Evolutionary conservation across 2,113 vertebrate species (phyloP), one percentile per base, ranked within the genome.

Genomic region (Strix uralensis): DNA sequence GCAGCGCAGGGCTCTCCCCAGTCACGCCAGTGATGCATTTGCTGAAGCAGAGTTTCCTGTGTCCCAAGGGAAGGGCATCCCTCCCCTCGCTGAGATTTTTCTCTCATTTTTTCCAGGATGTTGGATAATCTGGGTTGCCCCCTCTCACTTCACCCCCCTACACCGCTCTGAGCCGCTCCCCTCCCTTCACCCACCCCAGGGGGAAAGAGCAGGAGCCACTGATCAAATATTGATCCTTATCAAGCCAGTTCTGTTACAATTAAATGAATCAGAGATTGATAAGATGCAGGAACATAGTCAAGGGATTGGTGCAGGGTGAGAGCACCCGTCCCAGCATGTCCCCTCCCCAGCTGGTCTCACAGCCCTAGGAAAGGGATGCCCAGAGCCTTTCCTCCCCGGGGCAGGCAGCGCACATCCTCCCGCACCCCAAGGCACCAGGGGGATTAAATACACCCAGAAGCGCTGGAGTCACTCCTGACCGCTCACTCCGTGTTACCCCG

Each of bases 401-500:
- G 34, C 65, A 42, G 9, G 34, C 58, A 61, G 59, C 52, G 0
- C n/a, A 3, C 34, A 47, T 23, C 62, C 23, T 22, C 66, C 52
- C 5, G 10, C 6, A 29, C 58, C 38, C 9, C 36, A 12, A 5
- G 4, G 4, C 46, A 11, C 26, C 2, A 0, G n/a, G 40, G 40
- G 3, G 5, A 32, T 14, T 30, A 32, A 40, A 65, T 11, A 36
- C 36, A 57, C 32, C 36, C 36, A 15, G 58, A 55, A 40, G 12
- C 4, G 2, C 40, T 19, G 47, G 59, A 10, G 13, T 29, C 34
- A 12, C 36, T 3, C 2, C 26, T 11, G 49, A 32, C 42, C 36
- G 1, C 3, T 42, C 57, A 17, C 55, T 26, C 57, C 1, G 2
- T 2, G 8, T 32, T 9, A 42, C 3, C 32, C 66, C 57, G 0